phyloP scores from a whole-genome alignment of 2,888 invertebrate genomes.

The Hetaerina titia region DNA sequence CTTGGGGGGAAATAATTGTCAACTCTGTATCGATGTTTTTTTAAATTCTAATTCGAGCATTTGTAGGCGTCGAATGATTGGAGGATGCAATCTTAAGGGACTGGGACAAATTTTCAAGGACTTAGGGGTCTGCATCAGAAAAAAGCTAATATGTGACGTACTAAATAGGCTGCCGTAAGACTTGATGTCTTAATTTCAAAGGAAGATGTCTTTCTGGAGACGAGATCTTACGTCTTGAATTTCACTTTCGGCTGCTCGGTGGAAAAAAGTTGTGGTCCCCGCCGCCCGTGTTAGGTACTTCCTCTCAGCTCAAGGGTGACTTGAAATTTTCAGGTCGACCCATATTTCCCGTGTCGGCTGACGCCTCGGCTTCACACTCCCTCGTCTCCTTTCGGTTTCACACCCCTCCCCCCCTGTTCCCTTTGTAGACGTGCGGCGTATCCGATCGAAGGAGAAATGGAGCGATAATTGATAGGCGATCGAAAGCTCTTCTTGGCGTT shows the following conservation, averaged over 20 bases:
- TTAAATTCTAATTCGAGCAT: too few species aligned
- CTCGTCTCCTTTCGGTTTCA: neutral
- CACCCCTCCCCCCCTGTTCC: neutral
- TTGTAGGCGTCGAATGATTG: too few species aligned
- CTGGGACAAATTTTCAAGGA: too few species aligned
- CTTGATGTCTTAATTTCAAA: too few species aligned
- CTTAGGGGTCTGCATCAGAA: too few species aligned
- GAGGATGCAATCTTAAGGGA: too few species aligned
- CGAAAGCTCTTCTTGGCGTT: neutral
- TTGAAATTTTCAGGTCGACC: neutral
- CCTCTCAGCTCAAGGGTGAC: neutral
- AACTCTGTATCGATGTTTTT: too few species aligned
- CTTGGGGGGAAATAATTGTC: too few species aligned
- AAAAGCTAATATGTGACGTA: too few species aligned
- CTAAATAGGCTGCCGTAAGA: too few species aligned
- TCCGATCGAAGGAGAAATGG: slow-evolving; percentile 31
- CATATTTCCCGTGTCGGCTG: neutral
- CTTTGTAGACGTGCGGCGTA: neutral
- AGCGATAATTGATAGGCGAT: slow-evolving; percentile 32
- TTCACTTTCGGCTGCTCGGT: neutral
- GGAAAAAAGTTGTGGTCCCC: neutral
- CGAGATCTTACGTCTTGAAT: neutral
- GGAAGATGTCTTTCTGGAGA: too few species aligned
- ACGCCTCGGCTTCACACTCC: neutral
- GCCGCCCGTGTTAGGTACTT: neutral